Base-by-base conservation (phyloP, 2,113 vertebrate genomes). In the Caloenas nicobarica region DNA sequence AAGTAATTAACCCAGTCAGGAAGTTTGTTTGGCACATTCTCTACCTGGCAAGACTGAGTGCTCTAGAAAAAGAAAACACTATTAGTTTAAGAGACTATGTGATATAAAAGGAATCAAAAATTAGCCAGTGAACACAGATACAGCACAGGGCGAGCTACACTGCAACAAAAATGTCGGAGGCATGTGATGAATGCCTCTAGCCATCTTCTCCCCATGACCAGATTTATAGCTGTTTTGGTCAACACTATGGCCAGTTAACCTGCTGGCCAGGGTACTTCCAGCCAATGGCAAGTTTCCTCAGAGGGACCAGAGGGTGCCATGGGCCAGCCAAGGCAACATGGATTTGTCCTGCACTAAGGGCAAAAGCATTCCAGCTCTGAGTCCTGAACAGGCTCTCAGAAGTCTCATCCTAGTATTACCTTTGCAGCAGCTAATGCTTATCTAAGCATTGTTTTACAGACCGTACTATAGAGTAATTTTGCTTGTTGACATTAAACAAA, bases 221-320 rank as follows among this genome's bases (percentile, higher is more conserved):
- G 57, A 95, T 87, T 92, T 94, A 91, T 91, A 82, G 53, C 48
- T 81, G 40, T 65, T 95, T 78, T 69, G 58, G 70, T 70, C 22
- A 8, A 56, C n/a, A 21, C 29, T 64, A 28, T 0, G 4, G 42
- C 26, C 81, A 72, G 78, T 72, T 91, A 91, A 64, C 73, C 85
- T 85, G 18, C 81, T 94, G 88, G 79, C 15, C 71, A 31, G n/a
- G 16, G 18, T 77, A 77, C 80, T 94, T 88, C 62, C 62, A 88
- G 92, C 58, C 88, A 91, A 50, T 88, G 28, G 61, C 77, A 81
- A 26, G 64, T 71, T 84, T 48, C 53, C 57, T 87, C 29, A 33
- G 31, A 70, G 31, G 34, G 57, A 58, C 64, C 16, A 12, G 40
- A 79, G 36, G 12, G 21, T 93, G 46, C 25, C 51, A 53, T 3